These are phyloP conservation scores for Calameuta pallipes DNA, from an alignment of 2,888 invertebrate species.

Conservation along the genomic window DNA sequence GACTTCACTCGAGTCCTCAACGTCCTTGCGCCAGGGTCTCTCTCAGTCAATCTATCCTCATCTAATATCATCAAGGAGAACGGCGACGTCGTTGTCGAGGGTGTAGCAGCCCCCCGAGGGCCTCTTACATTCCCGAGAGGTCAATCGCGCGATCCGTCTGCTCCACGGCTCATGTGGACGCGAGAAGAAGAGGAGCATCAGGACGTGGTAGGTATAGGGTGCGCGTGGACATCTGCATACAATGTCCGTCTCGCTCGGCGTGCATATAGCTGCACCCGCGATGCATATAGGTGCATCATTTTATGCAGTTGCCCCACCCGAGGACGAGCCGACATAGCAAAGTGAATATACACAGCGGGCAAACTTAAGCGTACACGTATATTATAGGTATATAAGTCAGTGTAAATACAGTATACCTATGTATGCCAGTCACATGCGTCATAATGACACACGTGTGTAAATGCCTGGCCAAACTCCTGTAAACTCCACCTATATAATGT, in stretches of 20 bases:
- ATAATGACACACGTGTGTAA: background rate
- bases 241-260: conserved; percentile 35
- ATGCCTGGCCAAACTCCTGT: background rate
- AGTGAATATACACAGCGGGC: background rate
- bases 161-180: conserved; percentile 16
- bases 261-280: background rate
- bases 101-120: background rate
- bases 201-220: background rate
- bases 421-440: background rate
- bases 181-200: background rate
- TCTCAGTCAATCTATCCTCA: background rate
- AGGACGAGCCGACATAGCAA: background rate
- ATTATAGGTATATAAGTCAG: background rate
- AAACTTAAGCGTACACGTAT: background rate
- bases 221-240: conserved; percentile 42
- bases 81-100: background rate
- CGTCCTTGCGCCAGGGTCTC: background rate
- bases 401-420: background rate
- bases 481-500: background rate
- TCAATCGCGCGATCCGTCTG: conserved; percentile 42
- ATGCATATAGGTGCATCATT: background rate
- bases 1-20: background rate
- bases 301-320: background rate
- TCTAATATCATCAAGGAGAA: background rate
- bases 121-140: conserved; percentile 43